A percentile compares a stretch with the other conserved stretches of the same genome.
phyloP scores from a whole-genome alignment of 2,113 vertebrate genomes.

The Natator depressus region DNA sequence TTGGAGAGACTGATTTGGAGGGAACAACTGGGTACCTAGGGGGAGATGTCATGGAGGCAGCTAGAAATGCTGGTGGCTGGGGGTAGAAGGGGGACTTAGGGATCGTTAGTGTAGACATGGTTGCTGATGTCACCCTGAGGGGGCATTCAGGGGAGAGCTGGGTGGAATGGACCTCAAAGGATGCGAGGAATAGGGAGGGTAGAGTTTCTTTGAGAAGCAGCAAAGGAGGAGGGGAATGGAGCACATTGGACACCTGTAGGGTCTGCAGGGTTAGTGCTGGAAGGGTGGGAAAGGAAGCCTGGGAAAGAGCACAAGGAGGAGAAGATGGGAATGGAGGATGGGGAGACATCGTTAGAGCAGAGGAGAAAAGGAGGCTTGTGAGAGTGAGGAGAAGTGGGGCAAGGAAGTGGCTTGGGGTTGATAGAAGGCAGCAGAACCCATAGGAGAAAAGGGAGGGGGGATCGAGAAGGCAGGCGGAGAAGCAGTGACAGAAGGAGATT shows the following conservation, averaged over 20 bases:
- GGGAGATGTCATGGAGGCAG: neutral
- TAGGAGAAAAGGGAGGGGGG: neutral
- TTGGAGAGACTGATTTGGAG: neutral
- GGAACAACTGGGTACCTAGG: neutral
- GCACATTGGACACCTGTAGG: too few species aligned
- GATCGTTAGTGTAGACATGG: neutral
- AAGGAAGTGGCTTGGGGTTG: neutral
- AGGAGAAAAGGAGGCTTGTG: neutral
- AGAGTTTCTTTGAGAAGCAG: neutral
- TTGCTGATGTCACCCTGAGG: neutral
- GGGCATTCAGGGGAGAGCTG: neutral
- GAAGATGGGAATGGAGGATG: neutral
- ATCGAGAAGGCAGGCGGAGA: neutral
- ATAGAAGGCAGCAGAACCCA: neutral
- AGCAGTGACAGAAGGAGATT: neutral
- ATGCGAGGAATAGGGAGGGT: neutral
- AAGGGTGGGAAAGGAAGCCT: neutral
- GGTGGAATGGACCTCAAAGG: neutral
- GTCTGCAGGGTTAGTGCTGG: too few species aligned
- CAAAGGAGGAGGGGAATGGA: neutral
- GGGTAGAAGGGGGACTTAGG: neutral
- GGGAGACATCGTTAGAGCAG: neutral
- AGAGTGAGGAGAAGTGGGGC: neutral
- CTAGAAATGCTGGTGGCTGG: neutral
- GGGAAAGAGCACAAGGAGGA: neutral